Base-by-base conservation (phyloP, 64 coral and sea anemone genomes). In the Trachythela sp. region DNA sequence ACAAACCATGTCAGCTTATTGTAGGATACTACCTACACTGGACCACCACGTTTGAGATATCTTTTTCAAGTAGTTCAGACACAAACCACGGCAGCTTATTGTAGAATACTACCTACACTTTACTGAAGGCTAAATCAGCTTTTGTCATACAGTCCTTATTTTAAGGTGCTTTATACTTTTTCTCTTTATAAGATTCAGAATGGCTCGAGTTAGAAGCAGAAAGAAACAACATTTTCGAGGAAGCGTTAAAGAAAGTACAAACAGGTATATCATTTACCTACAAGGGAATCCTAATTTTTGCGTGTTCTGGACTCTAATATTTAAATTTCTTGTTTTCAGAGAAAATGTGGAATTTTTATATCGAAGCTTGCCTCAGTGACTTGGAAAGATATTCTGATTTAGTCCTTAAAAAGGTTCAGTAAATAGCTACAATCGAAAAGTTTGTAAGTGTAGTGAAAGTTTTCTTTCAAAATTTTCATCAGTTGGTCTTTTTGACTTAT, bases 141-240 rank as follows among this genome's bases (percentile, higher is more conserved):
- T n/a, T n/a, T n/a, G n/a, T n/a, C n/a, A n/a, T n/a, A n/a, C n/a
- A n/a, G n/a, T n/a, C n/a, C n/a, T n/a, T n/a, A n/a, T n/a, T n/a
- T n/a, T n/a, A n/a, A n/a, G n/a, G n/a, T n/a, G n/a, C n/a, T n/a
- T n/a, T n/a, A n/a, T 35, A 0, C 43, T 29, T 89, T 50, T 36
- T 87, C 83, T 54, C 48, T 54, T 50, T 84, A 70, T 36, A 20
- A 97, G 95, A 92, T 87, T 40, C 24, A 5, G 87, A 94, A 70
- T 88, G 87, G 90, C 36, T 37, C 40, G 88, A 94, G 48, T 77
- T 87, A n/a, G 91, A 89, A 90, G 17, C 59, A 17, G 88, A 94
- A 84, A 94, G 92, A 86, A 92, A 98, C 39, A 87, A 72, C 64
- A 60, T 98, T 40, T 98, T 91, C 71, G 84, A 77, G 24, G 75